Base-by-base conservation (phyloP, 1,140 invertebrate genomes). In the Neoseiulus cucumeris region DNA sequence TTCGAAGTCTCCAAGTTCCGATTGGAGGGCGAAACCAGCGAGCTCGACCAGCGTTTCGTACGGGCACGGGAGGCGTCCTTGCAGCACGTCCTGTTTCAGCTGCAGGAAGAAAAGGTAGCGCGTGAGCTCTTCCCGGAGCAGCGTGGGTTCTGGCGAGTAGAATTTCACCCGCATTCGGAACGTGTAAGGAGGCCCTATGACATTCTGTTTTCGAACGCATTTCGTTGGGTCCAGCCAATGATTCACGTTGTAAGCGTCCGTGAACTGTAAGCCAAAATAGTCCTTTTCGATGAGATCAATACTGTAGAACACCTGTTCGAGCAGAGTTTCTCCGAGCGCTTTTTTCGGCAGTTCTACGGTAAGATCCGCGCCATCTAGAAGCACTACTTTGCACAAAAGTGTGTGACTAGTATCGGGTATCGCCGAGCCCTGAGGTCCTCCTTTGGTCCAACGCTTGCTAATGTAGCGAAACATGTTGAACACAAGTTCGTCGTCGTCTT, bases 211-310 rank as follows among this genome's bases (percentile, higher is more conserved):
- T 74, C 91, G 93, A 65, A 98, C 87, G 42, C 88, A 84, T 78
- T 98, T 98, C 4, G 91, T 94, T 33, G 92, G 89, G 80, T 98
- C 95, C 33, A 98, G 78, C 94, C 94, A 98, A 77, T 98, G 93
- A 80, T 82, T 75, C 44, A 80, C 79, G 17, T 65, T 66, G 41
- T 64, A 91, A 29, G 85, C 86, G 77, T 98, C 95, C 28, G 91
- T 97, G 74, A 87, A 98, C 76, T 98, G 93, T 25, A 99, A 78
- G 14, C 94, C 95, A 82, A 98, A 99, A 75, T 98, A 98, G 78
- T 98, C 95, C 76, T 94, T 96, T 76, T 99, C 96, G 69, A 97
- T 90, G 45, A 98, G 80, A 75, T 98, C 93, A 72, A 98, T 77
- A 44, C 90, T 88, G 78, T 95, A 95, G 78, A 96, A 95, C 1